Percentiles rank a stretch among this genome's conserved stretches.
Evolutionary conservation across 2,888 invertebrate species (phyloP).

Genomic region (Plutella xylostella): DNA sequence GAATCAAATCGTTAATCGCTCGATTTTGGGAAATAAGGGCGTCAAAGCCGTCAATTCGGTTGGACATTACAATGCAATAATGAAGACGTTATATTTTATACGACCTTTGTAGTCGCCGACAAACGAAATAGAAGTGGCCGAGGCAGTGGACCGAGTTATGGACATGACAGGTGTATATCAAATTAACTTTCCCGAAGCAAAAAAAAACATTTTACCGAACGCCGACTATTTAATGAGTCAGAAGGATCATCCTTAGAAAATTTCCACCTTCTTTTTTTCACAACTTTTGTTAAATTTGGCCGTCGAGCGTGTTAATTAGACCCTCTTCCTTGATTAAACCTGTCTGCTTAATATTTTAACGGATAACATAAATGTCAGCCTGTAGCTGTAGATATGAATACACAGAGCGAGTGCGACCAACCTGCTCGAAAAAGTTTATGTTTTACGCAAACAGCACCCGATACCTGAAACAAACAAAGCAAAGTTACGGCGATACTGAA

Average conservation of each 20-base stretch:
- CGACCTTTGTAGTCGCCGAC: conserved; percentile 58
- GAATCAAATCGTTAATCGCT: no score
- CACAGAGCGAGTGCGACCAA: conserved; percentile 2
- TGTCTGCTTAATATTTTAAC: neutral
- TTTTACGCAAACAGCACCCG: neutral
- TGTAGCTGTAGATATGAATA: no score
- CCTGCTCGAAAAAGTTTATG: conserved; percentile 5
- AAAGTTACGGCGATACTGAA: neutral
- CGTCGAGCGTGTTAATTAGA: conserved; percentile 16
- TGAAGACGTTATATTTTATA: conserved; percentile 54
- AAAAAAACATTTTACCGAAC: conserved; percentile 61
- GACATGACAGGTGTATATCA: conserved; percentile 64
- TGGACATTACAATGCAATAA: conserved; percentile 23
- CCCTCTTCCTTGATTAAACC: conserved; percentile 4
- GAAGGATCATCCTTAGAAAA: conserved; percentile 54
- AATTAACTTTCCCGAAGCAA: conserved; percentile 66
- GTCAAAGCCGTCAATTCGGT: conserved; percentile 40
- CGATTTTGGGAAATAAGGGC: no score
- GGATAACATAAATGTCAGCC: no score
- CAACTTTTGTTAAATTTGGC: conserved; percentile 41
- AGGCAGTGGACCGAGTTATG: conserved; percentile 58
- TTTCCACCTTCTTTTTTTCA: conserved; percentile 32
- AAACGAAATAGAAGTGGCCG: conserved; percentile 34
- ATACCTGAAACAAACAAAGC: conserved; percentile 5
- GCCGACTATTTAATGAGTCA: conserved; percentile 55